A percentile compares a stretch with the other conserved stretches of the same genome.
phyloP scores from a whole-genome alignment of 2,113 vertebrate species.

The Orycteropus afer region DNA sequence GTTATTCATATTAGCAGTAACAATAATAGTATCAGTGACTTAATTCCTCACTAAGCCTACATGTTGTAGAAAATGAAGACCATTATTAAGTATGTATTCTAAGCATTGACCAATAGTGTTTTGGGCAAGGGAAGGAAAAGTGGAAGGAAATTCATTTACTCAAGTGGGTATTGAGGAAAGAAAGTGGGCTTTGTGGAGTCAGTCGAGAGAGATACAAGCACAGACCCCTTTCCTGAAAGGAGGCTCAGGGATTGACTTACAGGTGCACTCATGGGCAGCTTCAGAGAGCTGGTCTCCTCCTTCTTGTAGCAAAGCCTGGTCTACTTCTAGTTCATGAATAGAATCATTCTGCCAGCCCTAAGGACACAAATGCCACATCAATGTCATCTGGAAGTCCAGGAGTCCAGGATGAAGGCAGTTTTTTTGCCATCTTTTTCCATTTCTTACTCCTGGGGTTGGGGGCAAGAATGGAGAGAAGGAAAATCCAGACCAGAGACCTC shows the following conservation, averaged over 20 bases:
- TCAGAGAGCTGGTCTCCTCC: not conserved
- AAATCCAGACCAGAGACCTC: not conserved
- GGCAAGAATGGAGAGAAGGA: not conserved
- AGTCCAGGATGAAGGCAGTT: not conserved
- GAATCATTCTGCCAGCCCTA: not conserved
- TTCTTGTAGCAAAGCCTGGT: not conserved
- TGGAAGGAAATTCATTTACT: not conserved
- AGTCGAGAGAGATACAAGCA: not conserved
- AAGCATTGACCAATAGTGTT: not conserved
- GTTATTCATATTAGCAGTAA: not conserved
- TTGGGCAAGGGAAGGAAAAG: slow-evolving; percentile 34
- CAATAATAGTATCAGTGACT: not conserved
- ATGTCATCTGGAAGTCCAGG: not conserved
- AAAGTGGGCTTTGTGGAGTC: not conserved
- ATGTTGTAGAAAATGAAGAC: not conserved
- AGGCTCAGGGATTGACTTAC: not conserved
- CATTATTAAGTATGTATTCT: not conserved
- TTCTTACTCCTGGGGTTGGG: slow-evolving; percentile 2
- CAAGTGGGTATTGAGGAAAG: not conserved
- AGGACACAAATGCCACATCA: fast-evolving
- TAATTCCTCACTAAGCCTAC: not conserved
- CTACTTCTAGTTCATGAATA: not conserved
- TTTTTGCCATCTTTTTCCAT: not conserved
- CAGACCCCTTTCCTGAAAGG: not conserved
- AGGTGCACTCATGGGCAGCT: too few relatives aligned